Evolutionary conservation across 1,140 invertebrate genomes (phyloP), one percentile per base, ranked within the genome.

Genomic region (Solen grandis): DNA sequence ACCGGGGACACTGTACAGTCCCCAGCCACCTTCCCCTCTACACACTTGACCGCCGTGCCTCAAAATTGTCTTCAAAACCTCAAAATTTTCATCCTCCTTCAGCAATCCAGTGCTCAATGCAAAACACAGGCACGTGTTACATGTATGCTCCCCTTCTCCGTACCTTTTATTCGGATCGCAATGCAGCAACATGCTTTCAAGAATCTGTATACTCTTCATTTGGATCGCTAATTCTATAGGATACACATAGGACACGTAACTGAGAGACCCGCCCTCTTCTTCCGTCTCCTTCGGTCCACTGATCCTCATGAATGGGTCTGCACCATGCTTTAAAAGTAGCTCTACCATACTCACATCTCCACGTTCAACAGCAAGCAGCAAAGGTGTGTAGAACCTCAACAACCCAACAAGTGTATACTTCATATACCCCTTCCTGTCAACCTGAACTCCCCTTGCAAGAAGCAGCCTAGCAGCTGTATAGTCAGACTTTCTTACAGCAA

Each of bases 111-210:
- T n/a, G n/a, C n/a, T n/a, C n/a, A n/a, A n/a, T n/a, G n/a, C 41
- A 46, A 46, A 69, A 54, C 66, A 69, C 1, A 69, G 46, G 35
- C 46, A n/a, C n/a, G n/a, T n/a, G n/a, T n/a, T n/a, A n/a, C n/a
- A 69, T 3, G 66, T 69, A 54, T 69, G 66, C 35, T 54, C 19
- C 2, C 29, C 29, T 0, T 22, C 3, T 0, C 66, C 66, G 50
- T 69, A 69, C 27, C 35, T 19, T 33, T 50, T 22, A 19, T 22
- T 5, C 2, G 46, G 36, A 68, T 68, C 41, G 50, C 35, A 8
- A 50, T 41, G 25, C 2, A 5, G 5, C 22, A 68, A 52, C 38
- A 68, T 2, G 4, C 5, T 16, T 25, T 50, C 46, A 10, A 25
- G 31, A n/a, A 68, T 50, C 25, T 68, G 2, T 8, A 68, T 14